Percentiles rank a stretch among this genome's conserved stretches.
Evolutionary conservation across 2,888 invertebrate genomes (phyloP).

Genomic region (Junonia oenone): DNA sequence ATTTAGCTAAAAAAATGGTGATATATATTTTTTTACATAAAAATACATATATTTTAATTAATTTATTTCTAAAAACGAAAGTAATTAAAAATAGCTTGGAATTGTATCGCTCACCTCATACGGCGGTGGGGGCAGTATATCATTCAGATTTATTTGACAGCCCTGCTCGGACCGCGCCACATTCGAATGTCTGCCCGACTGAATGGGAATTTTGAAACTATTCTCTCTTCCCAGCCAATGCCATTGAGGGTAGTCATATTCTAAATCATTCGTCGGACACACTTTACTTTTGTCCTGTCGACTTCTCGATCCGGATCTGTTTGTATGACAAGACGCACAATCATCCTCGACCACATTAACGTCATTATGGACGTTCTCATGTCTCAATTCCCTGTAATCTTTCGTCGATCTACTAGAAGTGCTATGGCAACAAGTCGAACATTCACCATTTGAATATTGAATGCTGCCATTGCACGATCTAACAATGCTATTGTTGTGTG

Average conservation of each 20-base stretch:
- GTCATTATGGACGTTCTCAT: conserved; percentile 62
- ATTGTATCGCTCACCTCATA: conserved; percentile 63
- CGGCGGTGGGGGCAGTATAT: conserved; percentile 82
- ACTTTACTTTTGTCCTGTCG: conserved; percentile 75
- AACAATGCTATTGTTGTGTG: conserved; percentile 75
- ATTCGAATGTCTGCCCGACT: conserved; percentile 68
- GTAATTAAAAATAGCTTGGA: neutral
- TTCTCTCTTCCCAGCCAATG: conserved; percentile 74
- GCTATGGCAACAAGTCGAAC: conserved; percentile 73
- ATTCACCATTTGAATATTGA: conserved; percentile 73
- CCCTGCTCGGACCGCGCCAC: conserved; percentile 72
- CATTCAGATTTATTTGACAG: conserved; percentile 82
- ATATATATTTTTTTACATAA: neutral
- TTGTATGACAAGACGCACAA: conserved; percentile 69
- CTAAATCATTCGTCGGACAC: conserved; percentile 71
- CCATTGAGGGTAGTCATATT: conserved; percentile 76
- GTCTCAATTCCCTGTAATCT: conserved; percentile 68
- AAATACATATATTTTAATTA: too few species aligned
- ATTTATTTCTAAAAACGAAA: neutral
- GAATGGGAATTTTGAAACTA: conserved; percentile 77
- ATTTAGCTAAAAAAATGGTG: neutral
- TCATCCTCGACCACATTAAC: conserved; percentile 68
- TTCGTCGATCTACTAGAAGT: conserved; percentile 73
- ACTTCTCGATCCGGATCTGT: conserved; percentile 69
- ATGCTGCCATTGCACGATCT: conserved; percentile 73